Base-by-base conservation (phyloP, 1,140 invertebrate species). In the Pygmarrhopalites habei region DNA sequence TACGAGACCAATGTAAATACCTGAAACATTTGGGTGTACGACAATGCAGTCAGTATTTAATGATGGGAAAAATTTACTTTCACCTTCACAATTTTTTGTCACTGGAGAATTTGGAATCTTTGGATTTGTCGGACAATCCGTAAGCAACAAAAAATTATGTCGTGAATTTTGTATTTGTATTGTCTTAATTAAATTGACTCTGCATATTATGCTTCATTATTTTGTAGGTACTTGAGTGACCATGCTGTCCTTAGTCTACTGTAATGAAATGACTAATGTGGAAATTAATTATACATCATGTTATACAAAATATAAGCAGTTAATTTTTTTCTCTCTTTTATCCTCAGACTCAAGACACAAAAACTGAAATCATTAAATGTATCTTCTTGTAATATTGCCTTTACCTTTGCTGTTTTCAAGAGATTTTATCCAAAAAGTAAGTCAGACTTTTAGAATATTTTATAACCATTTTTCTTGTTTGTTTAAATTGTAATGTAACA, bases 1-100 rank as follows among this genome's bases (percentile, higher is more conserved):
- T 5, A n/a, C n/a, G 5, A n/a, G 15, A 21, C 28, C 25, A 47
- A 30, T 66, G 65, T 55, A 47, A 52, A 30, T 62, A 66, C 28
- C 47, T 66, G 39, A 58, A 39, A 32, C 58, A 66, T 19, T 43
- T 66, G 32, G 60, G 46, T 5, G 19, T 66, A 32, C 25, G 47
- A 29, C 15, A 57, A 12, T 66, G 65, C 51, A 59, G 56, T 41
- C 56, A 62, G 21, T 66, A 66, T 41, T 59, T 66, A 32, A 59
- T 66, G 56, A 52, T 66, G 59, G 65, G 65, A 51, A 53, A 43
- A 53, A 62, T 32, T 19, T 62, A 58, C 21, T 51, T 66, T n/a
- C 65, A 66, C 32, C 29, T 66, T 1, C 58, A 66, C 41, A 44
- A 66, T 10, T 28, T 66, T 5, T 35, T 66, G 15, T 43, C 49